phyloP scores from a whole-genome alignment of 2,888 invertebrate species.

The Orchestes rusci region DNA sequence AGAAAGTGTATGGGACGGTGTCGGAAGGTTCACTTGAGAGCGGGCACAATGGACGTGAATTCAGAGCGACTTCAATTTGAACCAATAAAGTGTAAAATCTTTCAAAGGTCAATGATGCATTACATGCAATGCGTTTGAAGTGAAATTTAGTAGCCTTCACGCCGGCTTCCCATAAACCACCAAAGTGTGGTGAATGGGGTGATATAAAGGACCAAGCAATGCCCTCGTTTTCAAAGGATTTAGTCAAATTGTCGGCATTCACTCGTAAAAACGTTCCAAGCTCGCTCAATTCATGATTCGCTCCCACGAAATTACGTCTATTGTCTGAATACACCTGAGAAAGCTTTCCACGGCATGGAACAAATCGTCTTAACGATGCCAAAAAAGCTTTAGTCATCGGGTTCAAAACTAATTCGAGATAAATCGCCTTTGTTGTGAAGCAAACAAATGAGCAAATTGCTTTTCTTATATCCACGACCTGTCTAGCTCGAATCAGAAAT shows the following conservation, averaged over 20 bases:
- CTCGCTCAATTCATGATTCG: neutral
- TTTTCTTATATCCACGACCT: neutral
- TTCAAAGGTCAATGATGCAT: neutral
- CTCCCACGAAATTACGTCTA: neutral
- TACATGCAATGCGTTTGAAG: neutral
- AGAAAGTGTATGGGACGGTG: too few species aligned
- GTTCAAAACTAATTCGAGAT: neutral
- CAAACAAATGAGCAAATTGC: neutral
- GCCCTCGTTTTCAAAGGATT: neutral
- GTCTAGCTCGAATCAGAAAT: neutral
- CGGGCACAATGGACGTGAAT: neutral
- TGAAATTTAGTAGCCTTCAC: neutral
- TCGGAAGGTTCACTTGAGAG: constrained; percentile 1
- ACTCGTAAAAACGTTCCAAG: neutral
- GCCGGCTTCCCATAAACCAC: neutral
- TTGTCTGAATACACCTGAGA: neutral
- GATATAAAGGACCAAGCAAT: neutral
- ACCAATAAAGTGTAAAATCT: neutral
- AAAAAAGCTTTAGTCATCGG: neutral
- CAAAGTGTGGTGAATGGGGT: neutral
- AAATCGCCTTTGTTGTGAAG: neutral
- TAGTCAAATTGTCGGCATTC: neutral
- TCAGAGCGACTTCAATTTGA: neutral
- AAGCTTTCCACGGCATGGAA: neutral
- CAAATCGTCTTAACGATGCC: neutral